These are phyloP conservation scores for Mallateleia sp. DNA, from an alignment of 2,888 invertebrate species.

Conservation along the genomic window DNA sequence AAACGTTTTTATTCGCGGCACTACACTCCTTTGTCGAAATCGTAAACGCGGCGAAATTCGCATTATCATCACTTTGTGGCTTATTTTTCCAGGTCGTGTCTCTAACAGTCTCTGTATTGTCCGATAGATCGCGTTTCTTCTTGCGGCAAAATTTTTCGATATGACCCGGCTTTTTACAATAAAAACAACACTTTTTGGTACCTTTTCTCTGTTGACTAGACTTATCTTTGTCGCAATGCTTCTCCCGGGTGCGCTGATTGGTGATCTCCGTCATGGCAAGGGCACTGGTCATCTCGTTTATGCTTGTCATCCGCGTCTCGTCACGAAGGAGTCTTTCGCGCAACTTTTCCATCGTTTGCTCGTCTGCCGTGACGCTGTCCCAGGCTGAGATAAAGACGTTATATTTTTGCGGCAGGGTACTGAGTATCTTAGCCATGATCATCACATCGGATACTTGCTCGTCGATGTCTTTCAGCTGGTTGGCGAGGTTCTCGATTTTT, in stretches of 20 bases:
- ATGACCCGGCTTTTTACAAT: slow-evolving; percentile 10
- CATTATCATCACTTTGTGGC: no score
- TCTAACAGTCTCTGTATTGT: background rate
- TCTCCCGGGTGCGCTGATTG: background rate
- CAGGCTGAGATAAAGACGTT: background rate
- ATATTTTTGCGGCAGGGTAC: background rate
- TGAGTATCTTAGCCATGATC: background rate
- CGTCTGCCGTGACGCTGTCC: slow-evolving; percentile 7
- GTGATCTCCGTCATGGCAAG: background rate
- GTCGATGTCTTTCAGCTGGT: slow-evolving; percentile 27
- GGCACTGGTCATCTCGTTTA: slow-evolving; percentile 15
- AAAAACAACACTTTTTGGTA: slow-evolving; percentile 16
- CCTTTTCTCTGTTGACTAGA: background rate
- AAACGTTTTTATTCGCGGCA: no score
- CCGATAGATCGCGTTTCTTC: background rate
- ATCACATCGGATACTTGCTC: background rate
- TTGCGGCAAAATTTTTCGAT: background rate
- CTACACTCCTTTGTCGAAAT: background rate
- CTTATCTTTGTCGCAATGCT: background rate
- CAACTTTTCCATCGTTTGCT: slow-evolving; percentile 8
- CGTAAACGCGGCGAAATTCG: slow-evolving; percentile 6
- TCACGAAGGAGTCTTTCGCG: slow-evolving; percentile 14
- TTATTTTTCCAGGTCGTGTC: no score
- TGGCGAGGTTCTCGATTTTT: slow-evolving; percentile 39
- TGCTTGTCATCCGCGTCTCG: slow-evolving; percentile 23